Conservation (phyloP, 2,888 invertebrate genomes). For the Aromia moschata region DNA sequence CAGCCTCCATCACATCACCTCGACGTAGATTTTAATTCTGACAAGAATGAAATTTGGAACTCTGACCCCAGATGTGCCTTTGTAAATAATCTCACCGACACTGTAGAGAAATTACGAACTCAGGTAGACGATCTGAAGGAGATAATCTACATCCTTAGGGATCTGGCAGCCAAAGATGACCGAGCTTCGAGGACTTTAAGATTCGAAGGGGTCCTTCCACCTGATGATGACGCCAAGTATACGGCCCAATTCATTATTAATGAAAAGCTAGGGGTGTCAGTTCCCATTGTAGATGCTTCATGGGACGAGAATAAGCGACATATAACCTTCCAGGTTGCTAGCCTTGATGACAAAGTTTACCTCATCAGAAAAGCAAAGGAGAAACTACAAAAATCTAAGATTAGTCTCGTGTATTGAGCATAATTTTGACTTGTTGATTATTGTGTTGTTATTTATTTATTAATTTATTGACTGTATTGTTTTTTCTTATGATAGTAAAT, state of each 20-base stretch:
- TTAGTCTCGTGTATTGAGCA: constrained; percentile 33
- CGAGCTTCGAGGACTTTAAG: constrained; percentile 34
- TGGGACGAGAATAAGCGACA: constrained; percentile 40
- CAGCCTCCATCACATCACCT: constrained; percentile 20
- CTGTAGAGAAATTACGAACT: constrained; percentile 37
- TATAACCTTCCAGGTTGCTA: constrained; percentile 49
- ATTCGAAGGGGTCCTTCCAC: constrained; percentile 42
- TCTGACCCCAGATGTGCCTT: constrained; percentile 19
- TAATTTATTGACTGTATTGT: constrained; percentile 1
- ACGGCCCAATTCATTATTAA: constrained; percentile 44
- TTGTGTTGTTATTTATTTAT: not conserved
- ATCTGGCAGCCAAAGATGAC: constrained; percentile 40
- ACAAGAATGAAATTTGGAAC: not conserved
- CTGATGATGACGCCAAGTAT: constrained; percentile 35
- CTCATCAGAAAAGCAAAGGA: constrained; percentile 47
- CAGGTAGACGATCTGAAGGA: constrained; percentile 39
- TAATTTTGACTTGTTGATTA: not conserved
- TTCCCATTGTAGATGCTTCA: constrained; percentile 42
- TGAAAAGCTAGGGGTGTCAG: constrained; percentile 47
- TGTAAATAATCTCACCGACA: constrained; percentile 40
- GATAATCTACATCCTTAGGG: constrained; percentile 37
- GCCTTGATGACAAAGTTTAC: constrained; percentile 47
- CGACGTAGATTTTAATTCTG: not conserved
- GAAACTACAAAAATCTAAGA: constrained; percentile 45
- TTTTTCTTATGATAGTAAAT: not conserved